These are phyloP conservation scores for Apolygus lucorum DNA, from an alignment of 1,140 invertebrate genomes.

Conservation along the genomic window DNA sequence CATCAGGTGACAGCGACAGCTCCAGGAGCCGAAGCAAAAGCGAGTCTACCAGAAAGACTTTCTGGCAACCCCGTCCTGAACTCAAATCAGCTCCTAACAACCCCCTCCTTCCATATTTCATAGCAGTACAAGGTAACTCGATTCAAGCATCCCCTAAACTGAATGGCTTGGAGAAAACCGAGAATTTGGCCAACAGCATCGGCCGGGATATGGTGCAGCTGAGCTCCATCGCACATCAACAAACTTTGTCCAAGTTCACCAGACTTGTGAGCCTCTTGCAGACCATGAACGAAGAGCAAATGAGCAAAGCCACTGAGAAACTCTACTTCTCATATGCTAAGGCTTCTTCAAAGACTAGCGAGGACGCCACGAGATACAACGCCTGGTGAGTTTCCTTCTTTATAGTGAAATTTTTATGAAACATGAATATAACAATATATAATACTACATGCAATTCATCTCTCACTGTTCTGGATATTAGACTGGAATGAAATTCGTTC, in stretches of 20 bases:
- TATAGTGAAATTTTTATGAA: too few relatives aligned
- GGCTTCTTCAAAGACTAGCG: slow-evolving; percentile 20
- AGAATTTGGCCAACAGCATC: slow-evolving; percentile 47
- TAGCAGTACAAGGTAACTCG: slow-evolving; percentile 44
- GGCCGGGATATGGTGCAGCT: slow-evolving; percentile 47
- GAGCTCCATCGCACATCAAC: slow-evolving; percentile 44
- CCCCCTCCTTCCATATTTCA: slow-evolving; percentile 44
- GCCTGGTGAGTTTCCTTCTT: slow-evolving; percentile 31
- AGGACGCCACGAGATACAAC: slow-evolving; percentile 26
- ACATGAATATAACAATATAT: too few relatives aligned
- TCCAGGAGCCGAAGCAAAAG: slow-evolving; percentile 8
- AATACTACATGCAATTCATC: too few relatives aligned
- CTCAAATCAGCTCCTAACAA: slow-evolving; percentile 41
- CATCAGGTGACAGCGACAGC: neutral
- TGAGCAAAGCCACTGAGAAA: slow-evolving; percentile 41
- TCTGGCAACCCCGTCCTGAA: slow-evolving; percentile 40
- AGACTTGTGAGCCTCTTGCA: slow-evolving; percentile 47
- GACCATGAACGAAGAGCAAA: slow-evolving; percentile 48
- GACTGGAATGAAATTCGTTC: too few relatives aligned
- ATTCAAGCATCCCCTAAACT: slow-evolving; percentile 38
- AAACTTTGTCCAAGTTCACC: slow-evolving; percentile 52
- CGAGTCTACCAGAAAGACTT: slow-evolving; percentile 35
- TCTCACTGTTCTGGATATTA: too few relatives aligned
- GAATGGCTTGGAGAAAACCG: slow-evolving; percentile 38
- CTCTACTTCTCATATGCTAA: slow-evolving; percentile 41